Conservation (phyloP, 2,797 vertebrate genomes). For the Cuniculus paca region DNA sequence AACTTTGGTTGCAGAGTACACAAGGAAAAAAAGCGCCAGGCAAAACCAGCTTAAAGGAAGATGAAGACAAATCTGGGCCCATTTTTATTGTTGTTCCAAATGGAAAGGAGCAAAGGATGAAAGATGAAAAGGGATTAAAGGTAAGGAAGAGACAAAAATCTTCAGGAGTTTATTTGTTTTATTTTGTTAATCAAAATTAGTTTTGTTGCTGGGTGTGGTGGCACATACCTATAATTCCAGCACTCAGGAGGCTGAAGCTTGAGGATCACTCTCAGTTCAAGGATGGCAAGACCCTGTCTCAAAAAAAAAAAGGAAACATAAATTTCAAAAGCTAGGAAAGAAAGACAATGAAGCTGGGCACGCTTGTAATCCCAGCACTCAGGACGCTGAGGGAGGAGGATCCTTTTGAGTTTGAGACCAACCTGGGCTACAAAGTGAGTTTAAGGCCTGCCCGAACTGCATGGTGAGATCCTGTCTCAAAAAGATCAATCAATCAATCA, state of each 20-base stretch:
- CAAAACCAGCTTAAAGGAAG: conserved; percentile 94
- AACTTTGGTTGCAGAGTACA: conserved; percentile 88
- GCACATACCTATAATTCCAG: not conserved
- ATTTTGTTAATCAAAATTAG: conserved; percentile 43
- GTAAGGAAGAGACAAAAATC: conserved; percentile 86
- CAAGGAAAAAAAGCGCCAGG: conserved; percentile 94
- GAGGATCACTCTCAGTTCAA: not conserved
- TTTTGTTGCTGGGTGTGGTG: not conserved
- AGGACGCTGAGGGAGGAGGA: too few relatives aligned
- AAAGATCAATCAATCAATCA: too few relatives aligned
- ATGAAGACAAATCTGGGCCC: conserved; percentile 96
- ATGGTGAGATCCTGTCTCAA: too few relatives aligned
- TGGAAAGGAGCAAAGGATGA: conserved; percentile 97
- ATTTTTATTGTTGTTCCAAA: conserved; percentile 95
- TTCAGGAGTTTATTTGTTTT: not conserved
- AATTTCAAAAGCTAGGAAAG: not conserved
- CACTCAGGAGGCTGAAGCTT: too few relatives aligned
- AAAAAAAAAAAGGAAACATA: not conserved
- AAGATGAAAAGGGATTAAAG: conserved; percentile 97
- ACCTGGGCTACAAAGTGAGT: too few relatives aligned
- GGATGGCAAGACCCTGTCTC: not conserved
- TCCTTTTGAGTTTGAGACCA: too few relatives aligned
- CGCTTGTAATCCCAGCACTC: too few relatives aligned
- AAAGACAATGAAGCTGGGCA: too few relatives aligned
- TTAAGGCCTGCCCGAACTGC: too few relatives aligned